Conservation (phyloP, 2,888 invertebrate species). For the Stenolophus ochropezus region DNA sequence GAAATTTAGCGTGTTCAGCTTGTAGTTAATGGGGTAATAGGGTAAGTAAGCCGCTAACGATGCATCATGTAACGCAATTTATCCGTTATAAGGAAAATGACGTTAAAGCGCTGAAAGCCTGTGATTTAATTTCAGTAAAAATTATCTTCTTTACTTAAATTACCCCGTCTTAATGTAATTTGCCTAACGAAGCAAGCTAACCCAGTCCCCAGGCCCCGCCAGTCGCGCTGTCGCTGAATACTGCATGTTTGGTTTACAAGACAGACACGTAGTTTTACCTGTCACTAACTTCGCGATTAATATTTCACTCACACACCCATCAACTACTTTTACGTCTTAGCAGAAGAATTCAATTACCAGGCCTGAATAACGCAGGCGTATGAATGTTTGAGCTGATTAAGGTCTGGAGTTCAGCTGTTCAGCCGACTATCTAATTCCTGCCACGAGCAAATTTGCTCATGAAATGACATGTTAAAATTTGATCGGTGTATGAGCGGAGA, state of each 20-base stretch:
- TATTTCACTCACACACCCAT: neutral
- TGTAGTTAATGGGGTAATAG: neutral
- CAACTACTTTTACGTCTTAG: neutral
- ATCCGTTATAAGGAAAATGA: conserved; percentile 57
- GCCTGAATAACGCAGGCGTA: neutral
- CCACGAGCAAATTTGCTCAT: conserved; percentile 48
- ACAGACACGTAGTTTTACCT: neutral
- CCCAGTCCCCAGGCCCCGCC: conserved; percentile 66
- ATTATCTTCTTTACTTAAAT: conserved; percentile 67
- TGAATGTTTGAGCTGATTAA: neutral
- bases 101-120: conserved; percentile 58
- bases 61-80: conserved; percentile 43
- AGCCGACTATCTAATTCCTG: neutral
- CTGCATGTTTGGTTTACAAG: conserved; percentile 43
- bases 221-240: conserved; percentile 48
- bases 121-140: conserved; percentile 69
- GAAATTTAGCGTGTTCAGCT: neutral
- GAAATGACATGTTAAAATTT: conserved; percentile 59
- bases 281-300: neutral
- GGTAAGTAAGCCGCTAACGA: conserved; percentile 35
- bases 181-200: conserved; percentile 68
- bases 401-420: neutral
- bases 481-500: conserved; percentile 44
- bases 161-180: conserved; percentile 68
- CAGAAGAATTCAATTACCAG: too few species aligned